phyloP scores from a whole-genome alignment of 2,797 vertebrate genomes.

The Lutjanus campechanus region DNA sequence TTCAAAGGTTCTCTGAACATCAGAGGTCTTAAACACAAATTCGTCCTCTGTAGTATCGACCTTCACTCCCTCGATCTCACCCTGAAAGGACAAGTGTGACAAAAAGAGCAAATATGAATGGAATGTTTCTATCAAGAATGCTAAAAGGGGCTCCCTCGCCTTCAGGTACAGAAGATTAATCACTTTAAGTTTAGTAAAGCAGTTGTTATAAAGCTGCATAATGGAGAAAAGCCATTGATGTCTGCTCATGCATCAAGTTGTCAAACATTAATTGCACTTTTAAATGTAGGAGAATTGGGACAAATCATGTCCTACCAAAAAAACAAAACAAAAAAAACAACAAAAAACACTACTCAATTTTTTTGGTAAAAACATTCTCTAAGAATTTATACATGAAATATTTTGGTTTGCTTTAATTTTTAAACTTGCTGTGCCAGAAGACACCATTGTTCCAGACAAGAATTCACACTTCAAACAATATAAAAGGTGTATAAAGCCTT shows the following conservation, averaged over 20 bases:
- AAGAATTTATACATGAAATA: too few relatives aligned
- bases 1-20: slow-evolving; percentile 77
- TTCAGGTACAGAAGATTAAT: background rate
- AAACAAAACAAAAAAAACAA: too few relatives aligned
- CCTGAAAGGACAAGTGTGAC: slow-evolving; percentile 50
- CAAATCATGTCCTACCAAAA: too few relatives aligned
- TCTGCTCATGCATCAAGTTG: too few relatives aligned
- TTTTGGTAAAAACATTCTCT: too few relatives aligned
- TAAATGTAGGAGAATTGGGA: too few relatives aligned
- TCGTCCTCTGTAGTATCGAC: slow-evolving; percentile 70
- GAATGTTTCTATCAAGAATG: background rate
- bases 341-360: too few relatives aligned
- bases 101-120: background rate
- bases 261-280: background rate
- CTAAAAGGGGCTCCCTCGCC: background rate
- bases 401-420: too few relatives aligned
- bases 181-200: background rate
- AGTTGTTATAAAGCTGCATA: background rate
- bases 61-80: slow-evolving; percentile 62
- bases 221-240: background rate
- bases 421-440: too few relatives aligned
- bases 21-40: slow-evolving; percentile 72
- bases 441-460: too few relatives aligned
- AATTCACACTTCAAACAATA: too few relatives aligned
- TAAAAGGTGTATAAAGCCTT: too few relatives aligned